Evolutionary conservation across 2,888 invertebrate genomes (phyloP).

Genomic region (Oligia latruncula): DNA sequence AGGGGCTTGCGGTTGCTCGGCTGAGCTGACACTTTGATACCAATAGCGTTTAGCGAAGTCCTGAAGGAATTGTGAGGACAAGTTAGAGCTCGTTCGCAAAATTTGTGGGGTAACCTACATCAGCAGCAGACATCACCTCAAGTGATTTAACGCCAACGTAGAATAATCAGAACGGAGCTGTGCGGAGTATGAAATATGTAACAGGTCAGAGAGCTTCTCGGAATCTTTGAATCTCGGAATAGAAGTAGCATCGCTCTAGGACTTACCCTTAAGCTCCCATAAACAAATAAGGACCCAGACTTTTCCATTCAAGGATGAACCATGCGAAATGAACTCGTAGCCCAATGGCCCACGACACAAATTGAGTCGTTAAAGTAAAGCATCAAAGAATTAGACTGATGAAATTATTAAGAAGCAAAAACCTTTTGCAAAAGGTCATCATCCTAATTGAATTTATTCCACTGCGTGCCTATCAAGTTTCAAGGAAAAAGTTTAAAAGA

Average conservation of each 20-base stretch:
- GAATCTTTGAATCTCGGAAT: neutral
- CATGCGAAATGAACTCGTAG: neutral
- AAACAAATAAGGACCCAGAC: neutral
- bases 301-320: neutral
- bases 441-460: constrained; percentile 32
- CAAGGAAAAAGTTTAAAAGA: constrained; percentile 21
- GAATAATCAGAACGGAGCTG: constrained; percentile 45
- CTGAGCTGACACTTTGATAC: constrained; percentile 73
- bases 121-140: constrained; percentile 43
- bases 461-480: constrained; percentile 33
- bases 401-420: constrained; percentile 29
- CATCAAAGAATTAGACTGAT: constrained; percentile 12
- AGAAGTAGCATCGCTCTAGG: neutral
- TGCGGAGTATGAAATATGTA: constrained; percentile 37
- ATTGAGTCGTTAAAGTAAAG: neutral
- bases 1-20: constrained; percentile 70
- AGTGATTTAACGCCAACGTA: constrained; percentile 52
- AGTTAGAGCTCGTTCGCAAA: constrained; percentile 39
- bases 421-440: constrained; percentile 30
- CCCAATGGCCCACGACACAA: neutral
- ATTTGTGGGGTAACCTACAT: constrained; percentile 48
- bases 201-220: constrained; percentile 25
- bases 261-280: neutral
- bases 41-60: constrained; percentile 67
- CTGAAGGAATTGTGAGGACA: constrained; percentile 57